Conservation (phyloP, 2,888 invertebrate species). For the Thalpophila matura region DNA sequence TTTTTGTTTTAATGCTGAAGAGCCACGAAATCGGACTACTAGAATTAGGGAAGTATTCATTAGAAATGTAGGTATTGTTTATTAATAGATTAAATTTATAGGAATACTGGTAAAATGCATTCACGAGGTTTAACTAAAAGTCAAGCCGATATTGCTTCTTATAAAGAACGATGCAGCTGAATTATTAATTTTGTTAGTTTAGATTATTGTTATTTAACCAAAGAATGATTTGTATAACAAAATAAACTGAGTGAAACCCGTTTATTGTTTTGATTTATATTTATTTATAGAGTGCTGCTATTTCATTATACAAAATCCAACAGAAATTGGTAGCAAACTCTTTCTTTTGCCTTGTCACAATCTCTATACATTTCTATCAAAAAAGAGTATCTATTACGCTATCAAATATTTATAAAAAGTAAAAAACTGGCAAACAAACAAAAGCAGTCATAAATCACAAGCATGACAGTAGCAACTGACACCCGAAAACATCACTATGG, state of each 20-base stretch:
- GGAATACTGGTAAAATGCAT: background rate
- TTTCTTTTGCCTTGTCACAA: background rate
- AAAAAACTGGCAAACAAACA: constrained; percentile 48
- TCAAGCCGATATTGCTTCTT: background rate
- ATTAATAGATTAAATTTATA: too few species aligned
- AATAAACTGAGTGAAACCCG: constrained; percentile 2
- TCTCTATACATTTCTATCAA: background rate
- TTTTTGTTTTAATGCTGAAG: too few species aligned
- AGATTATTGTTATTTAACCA: constrained; percentile 11
- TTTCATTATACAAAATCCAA: background rate
- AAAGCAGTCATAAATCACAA: constrained; percentile 35
- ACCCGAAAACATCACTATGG: constrained; percentile 27
- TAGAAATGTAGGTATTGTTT: too few species aligned
- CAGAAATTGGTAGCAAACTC: background rate
- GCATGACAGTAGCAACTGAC: constrained; percentile 47
- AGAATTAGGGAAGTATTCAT: too few species aligned
- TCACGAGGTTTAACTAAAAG: background rate
- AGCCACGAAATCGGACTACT: too few species aligned
- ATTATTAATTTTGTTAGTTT: too few species aligned
- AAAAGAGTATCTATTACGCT: constrained; percentile 3
- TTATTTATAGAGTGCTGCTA: too few species aligned
- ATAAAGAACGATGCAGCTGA: background rate
- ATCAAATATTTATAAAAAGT: background rate
- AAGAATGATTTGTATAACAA: constrained; percentile 16
- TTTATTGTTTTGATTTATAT: background rate